Conservation (phyloP, 2,797 vertebrate species). For the Naso thynnoides region DNA sequence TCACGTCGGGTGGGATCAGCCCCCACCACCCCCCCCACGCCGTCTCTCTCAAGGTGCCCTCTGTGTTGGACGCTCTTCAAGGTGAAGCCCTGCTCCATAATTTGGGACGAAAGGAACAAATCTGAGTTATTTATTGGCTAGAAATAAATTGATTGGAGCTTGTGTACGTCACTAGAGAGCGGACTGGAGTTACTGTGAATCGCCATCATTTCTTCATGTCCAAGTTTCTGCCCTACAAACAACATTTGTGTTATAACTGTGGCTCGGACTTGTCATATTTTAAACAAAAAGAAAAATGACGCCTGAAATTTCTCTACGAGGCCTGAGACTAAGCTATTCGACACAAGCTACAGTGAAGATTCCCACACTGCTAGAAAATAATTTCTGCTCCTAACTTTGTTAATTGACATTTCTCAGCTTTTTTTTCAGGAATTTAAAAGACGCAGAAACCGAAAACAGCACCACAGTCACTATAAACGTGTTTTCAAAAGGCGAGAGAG, state of each 20-base stretch:
- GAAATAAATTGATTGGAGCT: slow-evolving; percentile 7
- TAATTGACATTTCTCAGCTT: neutral
- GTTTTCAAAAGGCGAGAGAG: neutral
- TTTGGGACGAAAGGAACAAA: slow-evolving; percentile 9
- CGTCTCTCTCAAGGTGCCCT: slow-evolving; percentile 45
- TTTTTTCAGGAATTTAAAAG: neutral
- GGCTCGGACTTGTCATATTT: neutral
- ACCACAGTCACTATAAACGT: neutral
- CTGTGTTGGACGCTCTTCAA: slow-evolving; percentile 24
- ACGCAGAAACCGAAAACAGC: neutral
- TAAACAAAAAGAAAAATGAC: neutral
- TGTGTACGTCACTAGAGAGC: slow-evolving; percentile 20
- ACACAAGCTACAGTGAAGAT: too few species aligned
- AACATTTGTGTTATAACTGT: neutral
- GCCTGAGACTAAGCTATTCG: slow-evolving; percentile 28
- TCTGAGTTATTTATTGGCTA: slow-evolving; percentile 25
- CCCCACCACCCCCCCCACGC: neutral
- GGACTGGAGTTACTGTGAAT: slow-evolving; percentile 20
- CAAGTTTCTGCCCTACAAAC: neutral
- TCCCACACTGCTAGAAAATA: slow-evolving; percentile 9
- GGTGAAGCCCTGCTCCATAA: slow-evolving; percentile 11
- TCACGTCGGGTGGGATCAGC: slow-evolving; percentile 35
- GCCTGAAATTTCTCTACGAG: neutral
- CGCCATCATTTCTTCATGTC: slow-evolving; percentile 13
- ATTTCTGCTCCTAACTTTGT: slow-evolving; percentile 12